Evolutionary conservation across 2,888 invertebrate genomes (phyloP), one percentile per base, ranked within the genome.

Genomic region (Tholera decimalis): DNA sequence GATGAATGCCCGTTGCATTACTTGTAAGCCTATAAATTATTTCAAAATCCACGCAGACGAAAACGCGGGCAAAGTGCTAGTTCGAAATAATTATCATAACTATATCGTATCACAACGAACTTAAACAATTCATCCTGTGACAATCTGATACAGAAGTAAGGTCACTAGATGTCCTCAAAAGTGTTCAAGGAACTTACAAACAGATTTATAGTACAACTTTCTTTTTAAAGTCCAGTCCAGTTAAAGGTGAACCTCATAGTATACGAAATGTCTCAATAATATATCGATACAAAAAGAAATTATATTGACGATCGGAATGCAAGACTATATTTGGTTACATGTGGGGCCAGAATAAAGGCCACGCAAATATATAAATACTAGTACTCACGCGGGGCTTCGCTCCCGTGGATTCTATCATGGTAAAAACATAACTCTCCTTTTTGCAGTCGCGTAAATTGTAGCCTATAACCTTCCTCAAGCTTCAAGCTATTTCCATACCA

Each of bases 141-240:
- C 37, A 26, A 3, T n/a, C 8, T 35, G 43, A 11, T 20, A 28
- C 5, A 28, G 3, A 33, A 44, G 28, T 67, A 72, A 71, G 53
- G 60, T 54, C 60, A 50, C 54, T 20, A 39, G 76, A 18, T n/a
- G 60, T 69, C 76, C 71, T 71, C 54, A 69, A 53, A 11, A 18
- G 60, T 69, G 59, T 75, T 75, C 49, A 69, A 53, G 13, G 55
- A 58, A 35, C 33, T 18, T 39, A 18, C n/a, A 15, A 2, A 15
- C 58, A 50, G 33, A 54, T 75, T 43, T 13, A 74, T 33, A 43
- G 22, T 44, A 50, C 71, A 59, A 75, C 71, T 75, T 75, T 71
- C 76, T 75, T 68, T 26, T 28, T 41, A 8, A 47, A 24, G 2
- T 22, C 24, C 24, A 37, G 24, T 15, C 2, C 20, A 57, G 39